Percentiles rank a stretch among this genome's conserved stretches.
Conservation (phyloP, 1,140 invertebrate genomes). For the Zeugodacus cucurbitae region DNA sequence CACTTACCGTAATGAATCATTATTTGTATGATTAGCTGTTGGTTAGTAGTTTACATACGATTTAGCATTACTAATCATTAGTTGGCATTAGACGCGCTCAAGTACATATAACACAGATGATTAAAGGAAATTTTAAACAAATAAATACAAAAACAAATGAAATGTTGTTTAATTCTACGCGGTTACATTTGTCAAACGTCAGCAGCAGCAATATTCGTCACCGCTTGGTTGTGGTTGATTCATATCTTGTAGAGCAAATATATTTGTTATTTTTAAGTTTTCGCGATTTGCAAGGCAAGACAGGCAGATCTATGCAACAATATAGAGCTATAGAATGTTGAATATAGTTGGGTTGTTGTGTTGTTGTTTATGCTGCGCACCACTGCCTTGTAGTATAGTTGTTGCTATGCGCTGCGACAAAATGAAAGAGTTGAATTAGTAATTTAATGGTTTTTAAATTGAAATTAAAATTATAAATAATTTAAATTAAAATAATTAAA, state of each 20-base stretch:
- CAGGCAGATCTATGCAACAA: too few species aligned
- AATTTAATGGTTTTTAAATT: not conserved
- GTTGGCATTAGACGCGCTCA: not conserved
- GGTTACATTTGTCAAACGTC: conserved; percentile 9
- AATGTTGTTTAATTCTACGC: conserved; percentile 3
- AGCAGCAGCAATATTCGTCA: not conserved
- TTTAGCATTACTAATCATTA: not conserved
- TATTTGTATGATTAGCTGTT: conserved; percentile 27
- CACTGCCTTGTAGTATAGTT: not conserved
- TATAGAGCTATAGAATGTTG: too few species aligned
- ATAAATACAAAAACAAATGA: not conserved
- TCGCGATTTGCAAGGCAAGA: not conserved
- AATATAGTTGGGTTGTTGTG: too few species aligned
- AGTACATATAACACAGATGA: not conserved
- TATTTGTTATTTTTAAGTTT: conserved; percentile 26
- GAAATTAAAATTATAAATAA: not conserved
- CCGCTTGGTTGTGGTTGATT: not conserved
- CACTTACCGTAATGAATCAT: conserved; percentile 34
- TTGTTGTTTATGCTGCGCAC: not conserved
- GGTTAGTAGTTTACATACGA: not conserved
- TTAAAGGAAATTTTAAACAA: not conserved
- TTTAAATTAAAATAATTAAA: not conserved
- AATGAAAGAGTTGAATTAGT: not conserved
- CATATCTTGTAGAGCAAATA: not conserved
- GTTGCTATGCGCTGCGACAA: not conserved